Base-by-base conservation (phyloP, 2,888 invertebrate species). In the Dryobota labecula region DNA sequence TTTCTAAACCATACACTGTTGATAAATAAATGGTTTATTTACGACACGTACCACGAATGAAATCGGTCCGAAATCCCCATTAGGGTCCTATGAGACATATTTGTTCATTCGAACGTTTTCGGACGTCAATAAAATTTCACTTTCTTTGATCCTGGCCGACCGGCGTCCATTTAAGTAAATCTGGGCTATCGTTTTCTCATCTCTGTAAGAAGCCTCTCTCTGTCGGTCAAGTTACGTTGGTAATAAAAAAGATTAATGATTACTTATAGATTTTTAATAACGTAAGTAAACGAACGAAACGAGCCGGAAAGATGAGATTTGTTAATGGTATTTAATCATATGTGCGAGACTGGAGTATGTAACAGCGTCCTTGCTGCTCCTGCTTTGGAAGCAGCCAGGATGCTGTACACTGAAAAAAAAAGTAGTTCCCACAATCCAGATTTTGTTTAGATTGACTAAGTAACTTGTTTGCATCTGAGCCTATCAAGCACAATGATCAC, bases 81-180 rank as follows among this genome's bases (percentile, higher is more conserved):
- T 60, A 69, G 49, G 56, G 27, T 30, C 38, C 64, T 82, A 60
- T 57, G 61, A 56, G 70, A 76, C 75, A 71, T 72, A 78, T 76
- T 82, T 67, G 65, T 70, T 72, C 71, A 60, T 57, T 56, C 58
- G 57, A 62, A 64, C 63, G 58, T 73, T 75, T 84, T 63, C 64
- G 53, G 57, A 61, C 65, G 73, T 78, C 78, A 76, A 84, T 84
- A 84, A 84, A 83, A 73, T 78, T 83, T 84, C 85, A 84, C 84
- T 84, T 83, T 76, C 83, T 76, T 75, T 80, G 85, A 83, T 78
- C 76, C 76, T 73, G 11, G 15, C 38, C 24, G 57, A 76, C 76
- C 76, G 73, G 68, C 63, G 51, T 63, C 76, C 74, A 63, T 80
- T 83, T 76, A 73, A n/a, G n/a, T n/a, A n/a, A 78, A 83, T 76